A percentile compares a stretch with the other conserved stretches of the same genome.
Evolutionary conservation across 2,888 invertebrate genomes (phyloP).

Genomic region (Acrobasis suavella): DNA sequence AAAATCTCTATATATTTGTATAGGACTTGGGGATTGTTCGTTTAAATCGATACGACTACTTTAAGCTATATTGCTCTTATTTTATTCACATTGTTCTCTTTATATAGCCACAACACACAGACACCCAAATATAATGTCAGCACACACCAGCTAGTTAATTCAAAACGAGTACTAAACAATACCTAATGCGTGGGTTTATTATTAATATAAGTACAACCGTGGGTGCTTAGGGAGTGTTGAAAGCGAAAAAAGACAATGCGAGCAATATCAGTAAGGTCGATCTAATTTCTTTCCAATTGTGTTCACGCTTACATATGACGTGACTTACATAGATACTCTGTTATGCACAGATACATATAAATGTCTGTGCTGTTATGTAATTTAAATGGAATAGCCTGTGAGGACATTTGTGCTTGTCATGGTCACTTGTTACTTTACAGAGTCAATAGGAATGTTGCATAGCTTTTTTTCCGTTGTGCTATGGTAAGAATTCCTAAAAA

Average conservation of each 20-base stretch:
- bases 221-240: slow-evolving; percentile 15
- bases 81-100: slow-evolving; percentile 15
- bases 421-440: slow-evolving; percentile 9
- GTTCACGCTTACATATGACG: slow-evolving; percentile 1
- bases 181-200: neutral
- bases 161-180: neutral
- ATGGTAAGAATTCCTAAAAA: too few species aligned
- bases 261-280: slow-evolving; percentile 13
- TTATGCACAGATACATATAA: too few species aligned
- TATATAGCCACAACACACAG: slow-evolving; percentile 1
- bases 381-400: neutral
- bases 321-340: neutral
- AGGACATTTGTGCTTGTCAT: neutral
- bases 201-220: neutral
- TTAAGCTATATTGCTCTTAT: neutral
- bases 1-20: neutral
- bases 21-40: neutral
- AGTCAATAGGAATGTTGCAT: neutral
- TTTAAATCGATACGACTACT: neutral
- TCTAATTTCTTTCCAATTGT: slow-evolving; percentile 1
- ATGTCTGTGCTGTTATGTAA: too few species aligned
- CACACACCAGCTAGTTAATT: neutral
- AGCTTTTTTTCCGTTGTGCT: too few species aligned
- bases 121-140: too few species aligned
- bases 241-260: slow-evolving; percentile 10